Base-by-base conservation (phyloP, 2,888 invertebrate species). In the Chrysolina oricalcia region DNA sequence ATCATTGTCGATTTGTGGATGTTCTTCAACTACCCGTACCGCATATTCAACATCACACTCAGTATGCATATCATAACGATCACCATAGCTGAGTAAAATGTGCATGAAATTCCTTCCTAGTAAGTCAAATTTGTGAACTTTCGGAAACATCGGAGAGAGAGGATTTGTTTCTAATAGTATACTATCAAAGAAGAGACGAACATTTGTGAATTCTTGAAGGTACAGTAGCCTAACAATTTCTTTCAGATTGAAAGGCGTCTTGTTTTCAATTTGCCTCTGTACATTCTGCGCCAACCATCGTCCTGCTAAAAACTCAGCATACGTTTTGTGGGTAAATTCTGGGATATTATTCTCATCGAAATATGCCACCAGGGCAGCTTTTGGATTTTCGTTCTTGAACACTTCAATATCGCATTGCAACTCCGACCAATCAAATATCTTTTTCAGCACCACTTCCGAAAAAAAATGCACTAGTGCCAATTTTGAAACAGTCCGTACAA, bases 291-390 rank as follows among this genome's bases (percentile, higher is more conserved):
- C 68, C 9, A 75, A 15, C 75, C 75, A 75, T 15, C 41, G 43
- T 13, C 65, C 75, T 15, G 72, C 66, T 19, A 75, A 41, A 48
- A 70, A 75, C 50, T 75, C 75, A 17, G 75, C 72, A n/a, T 75
- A 75, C 19, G 75, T 72, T 70, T 72, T 72, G n/a, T 75, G 75
- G n/a, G 56, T 66, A 50, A 75, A 75, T 23, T 59, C 62, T 8
- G 71, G 67, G 11, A 70, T 46, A 15, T 56, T 59, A n/a, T 62
- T 35, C 13, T 72, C 19, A 5, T 23, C 35, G 43, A 66, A 70
- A 35, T 59, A 27, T 11, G 21, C 50, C 3, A 72, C 40, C 8
- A 75, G 19, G 15, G 65, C 56, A 59, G 59, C 46, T 72, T 72
- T 75, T 10, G 15, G 4, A 17, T 70, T 56, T 43, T 65, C 70